Conservation (phyloP, 1,140 invertebrate genomes). For the Araneus ventricosus region DNA sequence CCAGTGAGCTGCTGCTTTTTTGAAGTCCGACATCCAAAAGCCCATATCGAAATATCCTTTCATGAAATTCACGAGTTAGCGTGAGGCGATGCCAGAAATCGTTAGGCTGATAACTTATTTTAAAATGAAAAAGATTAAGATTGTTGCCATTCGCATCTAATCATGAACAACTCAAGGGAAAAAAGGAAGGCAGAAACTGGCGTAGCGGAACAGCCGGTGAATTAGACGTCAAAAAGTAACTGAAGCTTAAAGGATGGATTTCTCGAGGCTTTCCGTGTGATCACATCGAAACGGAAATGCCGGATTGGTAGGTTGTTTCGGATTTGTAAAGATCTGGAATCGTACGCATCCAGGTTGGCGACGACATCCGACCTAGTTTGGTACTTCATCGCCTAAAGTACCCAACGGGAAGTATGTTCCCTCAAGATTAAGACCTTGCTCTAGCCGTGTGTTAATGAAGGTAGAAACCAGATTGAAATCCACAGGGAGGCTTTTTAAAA, state of each 20-base stretch:
- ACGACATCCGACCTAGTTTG: slow-evolving; percentile 57
- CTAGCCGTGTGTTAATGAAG: background rate
- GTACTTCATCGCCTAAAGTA: slow-evolving; percentile 31
- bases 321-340: slow-evolving; percentile 35
- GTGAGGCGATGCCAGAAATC: background rate
- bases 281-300: slow-evolving; percentile 22
- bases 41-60: background rate
- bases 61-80: slow-evolving; percentile 5
- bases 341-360: slow-evolving; percentile 42
- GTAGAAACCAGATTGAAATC: background rate
- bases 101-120: background rate
- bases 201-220: slow-evolving; percentile 40
- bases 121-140: slow-evolving; percentile 46
- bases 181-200: slow-evolving; percentile 29
- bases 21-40: background rate
- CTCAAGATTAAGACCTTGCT: background rate
- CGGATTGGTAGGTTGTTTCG: slow-evolving; percentile 44
- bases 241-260: slow-evolving; percentile 51
- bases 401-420: background rate
- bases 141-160: slow-evolving; percentile 29
- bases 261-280: background rate
- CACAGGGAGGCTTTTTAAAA: background rate
- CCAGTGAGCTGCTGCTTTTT: background rate
- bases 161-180: background rate
- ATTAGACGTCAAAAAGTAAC: slow-evolving; percentile 56